These are phyloP conservation scores for Lepidurus packardi DNA, from an alignment of 1,140 invertebrate species.

Conservation along the genomic window DNA sequence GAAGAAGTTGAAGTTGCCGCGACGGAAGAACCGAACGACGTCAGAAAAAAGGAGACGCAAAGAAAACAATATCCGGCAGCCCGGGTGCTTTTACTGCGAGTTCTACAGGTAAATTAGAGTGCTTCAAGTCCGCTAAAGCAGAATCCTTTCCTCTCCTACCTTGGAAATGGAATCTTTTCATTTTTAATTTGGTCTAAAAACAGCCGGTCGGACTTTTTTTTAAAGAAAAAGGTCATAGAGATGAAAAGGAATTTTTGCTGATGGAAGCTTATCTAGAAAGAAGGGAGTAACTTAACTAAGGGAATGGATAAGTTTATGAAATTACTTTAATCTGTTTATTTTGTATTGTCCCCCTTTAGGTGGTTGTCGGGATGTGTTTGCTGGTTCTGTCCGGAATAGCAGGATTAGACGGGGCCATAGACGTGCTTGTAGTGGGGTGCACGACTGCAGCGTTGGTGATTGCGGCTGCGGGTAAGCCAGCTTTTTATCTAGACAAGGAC, in stretches of 20 bases:
- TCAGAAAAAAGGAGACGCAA: neutral
- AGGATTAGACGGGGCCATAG: neutral
- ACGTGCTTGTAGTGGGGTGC: neutral
- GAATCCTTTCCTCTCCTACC: neutral
- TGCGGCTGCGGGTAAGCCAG: neutral
- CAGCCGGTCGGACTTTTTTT: too few species aligned
- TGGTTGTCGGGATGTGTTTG: neutral
- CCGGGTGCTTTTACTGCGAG: neutral
- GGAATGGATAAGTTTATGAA: too few species aligned
- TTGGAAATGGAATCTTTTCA: neutral
- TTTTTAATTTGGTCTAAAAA: too few species aligned
- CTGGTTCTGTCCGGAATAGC: neutral
- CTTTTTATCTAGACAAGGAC: neutral
- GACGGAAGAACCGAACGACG: neutral
- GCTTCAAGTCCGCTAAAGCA: neutral
- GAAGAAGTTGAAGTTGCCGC: neutral
- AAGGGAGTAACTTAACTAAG: too few species aligned
- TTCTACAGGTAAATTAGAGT: neutral
- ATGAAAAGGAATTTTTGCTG: too few species aligned
- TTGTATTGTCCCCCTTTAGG: neutral
- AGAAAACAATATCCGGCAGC: neutral
- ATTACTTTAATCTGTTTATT: too few species aligned
- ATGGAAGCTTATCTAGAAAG: too few species aligned
- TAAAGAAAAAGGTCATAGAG: too few species aligned
- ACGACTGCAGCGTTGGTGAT: neutral